Evolutionary conservation across 2,113 vertebrate species (phyloP).

Genomic region (Puntigrus tetrazona): DNA sequence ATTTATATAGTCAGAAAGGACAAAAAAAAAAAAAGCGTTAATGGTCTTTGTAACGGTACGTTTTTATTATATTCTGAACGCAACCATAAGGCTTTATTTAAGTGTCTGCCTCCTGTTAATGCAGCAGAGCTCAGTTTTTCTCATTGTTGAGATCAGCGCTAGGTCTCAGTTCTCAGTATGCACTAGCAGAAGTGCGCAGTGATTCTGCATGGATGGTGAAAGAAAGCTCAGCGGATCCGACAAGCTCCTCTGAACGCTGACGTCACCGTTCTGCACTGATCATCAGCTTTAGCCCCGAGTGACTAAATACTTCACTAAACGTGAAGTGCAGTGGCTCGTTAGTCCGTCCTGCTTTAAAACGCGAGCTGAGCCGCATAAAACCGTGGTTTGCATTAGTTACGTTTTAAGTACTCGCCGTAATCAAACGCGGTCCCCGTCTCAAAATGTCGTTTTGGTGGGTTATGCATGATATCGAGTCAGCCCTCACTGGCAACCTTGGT

Average conservation of each 20-base stretch:
- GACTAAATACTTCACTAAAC: not conserved
- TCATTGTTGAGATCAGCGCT: not conserved
- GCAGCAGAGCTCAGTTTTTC: not conserved
- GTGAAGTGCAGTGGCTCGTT: not conserved
- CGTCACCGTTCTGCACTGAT: not conserved
- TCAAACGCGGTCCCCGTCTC: not conserved
- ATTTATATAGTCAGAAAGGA: not conserved
- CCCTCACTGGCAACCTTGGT: not conserved
- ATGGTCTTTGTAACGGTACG: not conserved
- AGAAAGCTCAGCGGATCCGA: not conserved
- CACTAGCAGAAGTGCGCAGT: not conserved
- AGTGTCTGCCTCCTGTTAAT: not conserved
- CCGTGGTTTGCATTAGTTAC: not conserved
- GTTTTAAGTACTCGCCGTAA: too few relatives aligned
- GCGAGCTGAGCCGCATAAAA: not conserved
- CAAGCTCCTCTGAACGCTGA: not conserved
- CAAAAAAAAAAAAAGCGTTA: not conserved
- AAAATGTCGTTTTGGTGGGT: not conserved
- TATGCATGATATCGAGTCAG: not conserved
- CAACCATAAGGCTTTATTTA: not conserved
- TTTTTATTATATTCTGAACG: not conserved
- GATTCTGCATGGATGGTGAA: not conserved
- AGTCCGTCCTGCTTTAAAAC: not conserved
- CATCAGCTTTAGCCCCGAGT: not conserved
- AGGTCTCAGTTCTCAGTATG: not conserved